Evolutionary conservation across 92 coral and sea anemone genomes (phyloP).

Genomic region (Porites evermanni): DNA sequence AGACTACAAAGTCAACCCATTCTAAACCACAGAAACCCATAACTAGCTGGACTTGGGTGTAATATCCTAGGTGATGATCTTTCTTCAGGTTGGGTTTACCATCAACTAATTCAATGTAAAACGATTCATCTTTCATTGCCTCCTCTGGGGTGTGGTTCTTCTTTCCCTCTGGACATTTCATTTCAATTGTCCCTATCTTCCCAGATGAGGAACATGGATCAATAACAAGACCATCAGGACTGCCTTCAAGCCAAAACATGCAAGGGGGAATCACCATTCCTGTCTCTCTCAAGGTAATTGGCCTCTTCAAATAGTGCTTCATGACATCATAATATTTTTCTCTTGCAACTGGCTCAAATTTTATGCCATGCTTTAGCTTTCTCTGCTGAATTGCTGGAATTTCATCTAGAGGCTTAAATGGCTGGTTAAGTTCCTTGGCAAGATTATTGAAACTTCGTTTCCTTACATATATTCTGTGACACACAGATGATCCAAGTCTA

Average conservation of each 20-base stretch:
- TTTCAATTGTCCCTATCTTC: conserved; percentile 11
- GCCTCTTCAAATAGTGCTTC: conserved; percentile 56
- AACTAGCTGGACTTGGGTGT: conserved; percentile 61
- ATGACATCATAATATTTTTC: conserved; percentile 59
- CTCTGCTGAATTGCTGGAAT: background rate
- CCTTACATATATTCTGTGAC: background rate
- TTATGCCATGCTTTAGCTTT: conserved; percentile 65
- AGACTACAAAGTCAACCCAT: conserved; percentile 55
- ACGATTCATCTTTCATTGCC: conserved; percentile 45
- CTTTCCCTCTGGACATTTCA: conserved; percentile 56
- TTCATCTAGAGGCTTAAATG: no score
- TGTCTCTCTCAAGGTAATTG: conserved; percentile 43
- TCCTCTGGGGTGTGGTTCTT: conserved; percentile 55
- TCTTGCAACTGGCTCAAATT: conserved; percentile 64
- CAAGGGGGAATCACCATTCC: no score
- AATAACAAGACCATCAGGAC: conserved; percentile 63
- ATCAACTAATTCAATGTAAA: conserved; percentile 48
- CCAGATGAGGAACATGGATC: conserved; percentile 43
- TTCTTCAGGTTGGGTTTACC: conserved; percentile 15
- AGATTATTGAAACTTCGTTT: no score
- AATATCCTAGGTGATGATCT: no score
- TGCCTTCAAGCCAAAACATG: conserved; percentile 69
- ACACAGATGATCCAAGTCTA: conserved; percentile 55
- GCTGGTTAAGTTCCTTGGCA: no score
- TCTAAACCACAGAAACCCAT: conserved; percentile 50